Evolutionary conservation across 30 jellyfish, hydroid and myxozoan species (phyloP), one percentile per base, ranked within the genome.

Genomic region (Hydractinia echinata): DNA sequence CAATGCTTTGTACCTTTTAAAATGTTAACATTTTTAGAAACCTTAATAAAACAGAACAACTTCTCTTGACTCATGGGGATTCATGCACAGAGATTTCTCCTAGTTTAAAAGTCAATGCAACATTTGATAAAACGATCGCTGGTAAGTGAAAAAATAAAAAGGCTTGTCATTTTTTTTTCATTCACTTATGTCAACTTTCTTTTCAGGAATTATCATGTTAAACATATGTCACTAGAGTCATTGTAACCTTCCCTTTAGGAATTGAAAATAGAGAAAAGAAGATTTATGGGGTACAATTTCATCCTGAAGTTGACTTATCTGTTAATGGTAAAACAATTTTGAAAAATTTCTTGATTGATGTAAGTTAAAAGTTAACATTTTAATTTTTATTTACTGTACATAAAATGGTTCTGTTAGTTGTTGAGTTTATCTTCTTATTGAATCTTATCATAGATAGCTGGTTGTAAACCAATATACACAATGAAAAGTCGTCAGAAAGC

Each of bases 281-380:
- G 61, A 71, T 83, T 10, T 88, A 77, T 72, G 98, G 98, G 5
- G 94, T 92, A 30, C 98, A 92, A 69, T 92, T 81, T 77, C 98
- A 92, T 81, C 98, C 98, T 53, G 98, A 92, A 79, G 98, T 92
- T 71, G 96, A 86, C 79, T 86, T 92, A 55, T 74, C 98, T 18
- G 83, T 72, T 13, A 86, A 84, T 72, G 98, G 98, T 13, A 86
- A 58, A n/a, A 79, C 21, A 18, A 81, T 92, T 73, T 73, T 92
- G 85, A 61, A 79, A 72, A 92, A 87, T 51, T 92, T 92, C 50
- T 81, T 92, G 7, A 76, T 53, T 84, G 79, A 91, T 84, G 97
- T 91, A 56, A 64, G 77, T 67, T n/a, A 10, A 30, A 0, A 30
- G 44, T 30, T 30, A 30, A 30, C 44, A 0, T 30, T 1, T 30